Percentiles rank a stretch among this genome's conserved stretches.
phyloP scores from a whole-genome alignment of 2,113 vertebrate species.

The Xenopus tropicalis region UCB_Xtro_10.0 CM004444.2:141919001-141919500 shows the following conservation, averaged over 20 bases:
- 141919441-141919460: constrained; percentile 78
- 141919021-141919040: no score
- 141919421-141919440: constrained; percentile 59
- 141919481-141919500: constrained; percentile 67
- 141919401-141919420: constrained; percentile 73
- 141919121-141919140: no score
- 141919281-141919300: constrained; percentile 60
- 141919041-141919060: no score
- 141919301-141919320: constrained; percentile 79
- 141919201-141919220: constrained; percentile 80
- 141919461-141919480: constrained; percentile 65
- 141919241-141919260: constrained; percentile 71
- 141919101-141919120: no score
- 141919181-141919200: constrained; percentile 58
- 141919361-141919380: constrained; percentile 76
- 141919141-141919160: no score
- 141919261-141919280: constrained; percentile 63
- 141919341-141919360: constrained; percentile 78
- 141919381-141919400: constrained; percentile 70
- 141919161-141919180: no score
- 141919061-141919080: no score
- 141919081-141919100: no score
- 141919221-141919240: constrained; percentile 70
- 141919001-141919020: no score
- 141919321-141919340: constrained; percentile 68